Evolutionary conservation across 2,113 vertebrate genomes (phyloP).

Genomic region (Zeus faber): DNA sequence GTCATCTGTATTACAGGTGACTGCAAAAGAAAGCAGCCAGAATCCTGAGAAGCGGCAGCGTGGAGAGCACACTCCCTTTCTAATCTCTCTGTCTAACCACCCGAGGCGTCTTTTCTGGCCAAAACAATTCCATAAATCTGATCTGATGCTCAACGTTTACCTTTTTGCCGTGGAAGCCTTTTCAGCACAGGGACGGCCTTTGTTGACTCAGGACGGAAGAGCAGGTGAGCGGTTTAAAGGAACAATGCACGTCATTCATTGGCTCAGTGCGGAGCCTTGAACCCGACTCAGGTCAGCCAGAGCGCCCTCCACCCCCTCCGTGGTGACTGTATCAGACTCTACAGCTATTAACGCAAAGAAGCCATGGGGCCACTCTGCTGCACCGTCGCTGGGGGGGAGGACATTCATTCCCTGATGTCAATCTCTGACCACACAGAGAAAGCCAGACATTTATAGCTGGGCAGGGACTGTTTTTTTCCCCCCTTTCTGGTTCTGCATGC

Average conservation of each 20-base stretch:
- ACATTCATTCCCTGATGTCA: neutral
- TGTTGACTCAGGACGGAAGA: slow-evolving; percentile 43
- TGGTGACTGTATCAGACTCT: slow-evolving; percentile 3
- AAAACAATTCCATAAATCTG: slow-evolving; percentile 39
- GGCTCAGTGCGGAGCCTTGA: slow-evolving; percentile 5
- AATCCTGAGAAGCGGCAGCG: too few species aligned
- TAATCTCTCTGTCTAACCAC: slow-evolving; percentile 36
- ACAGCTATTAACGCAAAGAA: slow-evolving; percentile 12
- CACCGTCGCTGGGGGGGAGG: slow-evolving; percentile 2
- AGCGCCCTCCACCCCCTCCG: neutral
- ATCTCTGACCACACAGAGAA: slow-evolving; percentile 1
- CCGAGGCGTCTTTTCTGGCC: slow-evolving; percentile 31
- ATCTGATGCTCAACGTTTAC: slow-evolving; percentile 40
- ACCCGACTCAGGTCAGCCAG: neutral
- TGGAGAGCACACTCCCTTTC: slow-evolving; percentile 57
- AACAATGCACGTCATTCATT: slow-evolving; percentile 56
- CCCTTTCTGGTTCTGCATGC: slow-evolving; percentile 4
- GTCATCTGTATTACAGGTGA: too few species aligned
- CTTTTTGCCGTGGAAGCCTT: slow-evolving; percentile 20
- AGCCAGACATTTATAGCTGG: neutral
- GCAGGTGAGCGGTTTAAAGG: slow-evolving; percentile 24
- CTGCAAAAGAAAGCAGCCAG: too few species aligned
- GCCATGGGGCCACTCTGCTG: neutral
- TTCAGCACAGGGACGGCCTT: slow-evolving; percentile 38
- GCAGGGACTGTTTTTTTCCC: neutral